Percentiles rank a stretch among this genome's conserved stretches.
Evolutionary conservation across 2,888 invertebrate species (phyloP).

Genomic region (Galerucella nymphaeae): DNA sequence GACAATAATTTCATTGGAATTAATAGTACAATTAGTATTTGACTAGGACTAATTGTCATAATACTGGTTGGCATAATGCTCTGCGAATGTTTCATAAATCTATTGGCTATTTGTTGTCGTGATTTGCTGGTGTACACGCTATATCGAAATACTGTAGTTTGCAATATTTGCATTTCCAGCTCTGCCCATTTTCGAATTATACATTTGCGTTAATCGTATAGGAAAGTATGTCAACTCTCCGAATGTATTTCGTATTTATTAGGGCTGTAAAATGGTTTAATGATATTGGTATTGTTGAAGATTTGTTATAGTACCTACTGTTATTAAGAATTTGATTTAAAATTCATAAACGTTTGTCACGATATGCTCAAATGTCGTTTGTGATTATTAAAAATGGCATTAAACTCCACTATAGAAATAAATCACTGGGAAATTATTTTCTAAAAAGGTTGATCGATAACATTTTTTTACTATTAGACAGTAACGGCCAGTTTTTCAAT

Average conservation of each 20-base stretch:
- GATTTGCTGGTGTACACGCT: constrained; percentile 32
- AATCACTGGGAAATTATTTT: not conserved
- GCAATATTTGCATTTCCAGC: constrained; percentile 30
- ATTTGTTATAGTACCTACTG: constrained; percentile 19
- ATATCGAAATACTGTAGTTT: constrained; percentile 27
- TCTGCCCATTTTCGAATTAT: constrained; percentile 34
- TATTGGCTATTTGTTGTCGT: constrained; percentile 42
- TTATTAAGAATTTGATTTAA: constrained; percentile 21
- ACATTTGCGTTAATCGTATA: constrained; percentile 27
- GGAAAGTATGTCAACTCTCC: constrained; percentile 25
- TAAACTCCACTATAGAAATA: not conserved
- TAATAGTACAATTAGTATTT: constrained; percentile 51
- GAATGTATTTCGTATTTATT: constrained; percentile 24
- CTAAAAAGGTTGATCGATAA: too few relatives aligned
- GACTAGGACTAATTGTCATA: constrained; percentile 54
- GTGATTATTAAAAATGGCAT: not conserved
- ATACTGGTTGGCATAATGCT: constrained; percentile 44
- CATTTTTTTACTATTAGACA: too few relatives aligned
- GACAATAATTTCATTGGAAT: not conserved
- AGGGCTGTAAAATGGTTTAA: constrained; percentile 28
- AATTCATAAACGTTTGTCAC: constrained; percentile 25
- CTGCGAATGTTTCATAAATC: constrained; percentile 44
- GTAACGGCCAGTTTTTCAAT: too few relatives aligned
- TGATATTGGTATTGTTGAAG: constrained; percentile 15
- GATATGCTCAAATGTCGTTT: constrained; percentile 17